Evolutionary conservation across 2,888 invertebrate species (phyloP).

Genomic region (Brassicogethes aeneus): DNA sequence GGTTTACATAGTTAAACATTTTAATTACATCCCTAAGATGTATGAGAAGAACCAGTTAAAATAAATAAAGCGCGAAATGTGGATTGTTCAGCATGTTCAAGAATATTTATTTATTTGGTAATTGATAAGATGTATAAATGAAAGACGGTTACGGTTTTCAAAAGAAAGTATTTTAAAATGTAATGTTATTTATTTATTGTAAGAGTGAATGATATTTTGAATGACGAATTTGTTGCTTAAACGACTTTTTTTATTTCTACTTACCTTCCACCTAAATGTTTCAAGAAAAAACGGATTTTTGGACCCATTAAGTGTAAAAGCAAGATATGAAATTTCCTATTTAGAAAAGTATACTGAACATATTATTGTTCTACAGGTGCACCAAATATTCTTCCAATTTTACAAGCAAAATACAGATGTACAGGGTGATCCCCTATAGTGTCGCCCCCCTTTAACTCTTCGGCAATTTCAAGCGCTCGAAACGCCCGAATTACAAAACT

Average conservation of each 20-base stretch:
- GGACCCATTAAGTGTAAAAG: too few relatives aligned
- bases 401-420: too few relatives aligned
- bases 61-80: too few relatives aligned
- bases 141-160: background rate
- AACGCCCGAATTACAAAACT: too few relatives aligned
- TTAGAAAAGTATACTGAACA: too few relatives aligned
- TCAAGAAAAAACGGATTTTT: background rate
- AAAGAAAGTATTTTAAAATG: conserved; percentile 3
- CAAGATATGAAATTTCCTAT: too few relatives aligned
- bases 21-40: conserved; percentile 3
- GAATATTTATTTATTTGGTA: background rate
- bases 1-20: conserved; percentile 7
- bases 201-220: conserved; percentile 1
- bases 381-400: too few relatives aligned
- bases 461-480: too few relatives aligned
- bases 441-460: too few relatives aligned
- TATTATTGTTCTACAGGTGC: too few relatives aligned
- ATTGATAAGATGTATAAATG: background rate
- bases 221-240: conserved; percentile 3
- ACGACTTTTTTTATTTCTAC: background rate
- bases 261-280: background rate
- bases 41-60: background rate
- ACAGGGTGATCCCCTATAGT: too few relatives aligned
- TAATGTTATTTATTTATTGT: conserved; percentile 2
- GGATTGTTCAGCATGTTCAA: conserved; percentile 1